A percentile compares a stretch with the other conserved stretches of the same genome.
These are phyloP conservation scores for Parapsyche elsis DNA, from an alignment of 1,140 invertebrate genomes.

Conservation along the genomic window DNA sequence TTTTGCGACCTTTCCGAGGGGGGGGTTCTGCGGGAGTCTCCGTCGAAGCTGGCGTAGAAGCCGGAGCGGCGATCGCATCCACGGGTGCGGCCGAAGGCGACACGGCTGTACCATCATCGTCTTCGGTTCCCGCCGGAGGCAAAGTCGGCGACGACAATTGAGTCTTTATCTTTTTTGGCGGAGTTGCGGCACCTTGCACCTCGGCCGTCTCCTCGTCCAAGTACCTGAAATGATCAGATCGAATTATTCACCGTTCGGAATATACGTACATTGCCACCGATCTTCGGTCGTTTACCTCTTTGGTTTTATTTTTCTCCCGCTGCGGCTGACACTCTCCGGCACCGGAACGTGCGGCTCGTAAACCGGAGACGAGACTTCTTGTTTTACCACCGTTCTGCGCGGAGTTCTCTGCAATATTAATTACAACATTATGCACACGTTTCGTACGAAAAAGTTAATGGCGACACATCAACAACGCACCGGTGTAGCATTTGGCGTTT, in stretches of 20 bases:
- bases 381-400: constrained; percentile 37
- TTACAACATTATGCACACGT: constrained; percentile 15
- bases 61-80: constrained; percentile 25
- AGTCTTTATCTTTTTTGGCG: constrained; percentile 56
- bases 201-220: constrained; percentile 64
- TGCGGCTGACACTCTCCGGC: constrained; percentile 74
- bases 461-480: not conserved
- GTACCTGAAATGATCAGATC: constrained; percentile 56
- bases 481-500: not conserved
- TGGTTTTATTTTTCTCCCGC: constrained; percentile 80
- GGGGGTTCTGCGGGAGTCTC: not conserved
- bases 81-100: not conserved
- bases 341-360: constrained; percentile 43
- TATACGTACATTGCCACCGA: not conserved
- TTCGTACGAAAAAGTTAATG: constrained; percentile 5
- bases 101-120: constrained; percentile 51
- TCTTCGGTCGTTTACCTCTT: constrained; percentile 65
- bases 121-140: constrained; percentile 58
- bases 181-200: constrained; percentile 56
- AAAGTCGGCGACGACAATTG: constrained; percentile 59
- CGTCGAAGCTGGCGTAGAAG: not conserved
- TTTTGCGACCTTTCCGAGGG: constrained; percentile 14
- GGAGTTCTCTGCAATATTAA: constrained; percentile 45
- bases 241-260: not conserved
- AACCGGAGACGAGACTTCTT: constrained; percentile 46